phyloP scores from a whole-genome alignment of 2,797 vertebrate genomes.

The Gambusia yucatana region DNA sequence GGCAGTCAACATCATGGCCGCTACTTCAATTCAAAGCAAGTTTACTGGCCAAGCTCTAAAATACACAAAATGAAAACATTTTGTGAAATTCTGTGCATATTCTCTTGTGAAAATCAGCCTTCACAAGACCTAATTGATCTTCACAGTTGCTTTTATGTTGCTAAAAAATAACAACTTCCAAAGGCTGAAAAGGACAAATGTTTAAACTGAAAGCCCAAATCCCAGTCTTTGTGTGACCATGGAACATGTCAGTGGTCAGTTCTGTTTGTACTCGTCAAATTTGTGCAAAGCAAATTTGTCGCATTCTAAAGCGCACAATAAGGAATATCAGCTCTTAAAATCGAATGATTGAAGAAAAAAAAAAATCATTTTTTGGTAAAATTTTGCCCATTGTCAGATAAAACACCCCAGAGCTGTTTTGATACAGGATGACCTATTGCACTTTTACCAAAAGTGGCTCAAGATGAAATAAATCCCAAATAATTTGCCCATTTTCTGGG shows the following conservation, averaged over 20 bases:
- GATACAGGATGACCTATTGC: background rate
- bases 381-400: background rate
- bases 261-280: background rate
- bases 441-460: background rate
- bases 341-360: background rate
- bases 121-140: background rate
- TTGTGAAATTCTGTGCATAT: too few relatives aligned
- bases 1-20: background rate
- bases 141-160: background rate
- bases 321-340: background rate
- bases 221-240: background rate
- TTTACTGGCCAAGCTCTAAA: background rate
- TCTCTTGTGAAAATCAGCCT: background rate
- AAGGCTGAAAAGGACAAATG: background rate
- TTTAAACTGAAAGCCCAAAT: background rate
- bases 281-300: background rate
- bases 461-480: background rate
- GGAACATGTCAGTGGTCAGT: background rate
- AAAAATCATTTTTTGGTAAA: background rate
- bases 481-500: background rate
- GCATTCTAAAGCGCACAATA: background rate
- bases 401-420: background rate
- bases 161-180: background rate
- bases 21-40: background rate
- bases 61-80: background rate